Conservation (phyloP, 2,797 vertebrate genomes). For the Hephaestus fuliginosus region DNA sequence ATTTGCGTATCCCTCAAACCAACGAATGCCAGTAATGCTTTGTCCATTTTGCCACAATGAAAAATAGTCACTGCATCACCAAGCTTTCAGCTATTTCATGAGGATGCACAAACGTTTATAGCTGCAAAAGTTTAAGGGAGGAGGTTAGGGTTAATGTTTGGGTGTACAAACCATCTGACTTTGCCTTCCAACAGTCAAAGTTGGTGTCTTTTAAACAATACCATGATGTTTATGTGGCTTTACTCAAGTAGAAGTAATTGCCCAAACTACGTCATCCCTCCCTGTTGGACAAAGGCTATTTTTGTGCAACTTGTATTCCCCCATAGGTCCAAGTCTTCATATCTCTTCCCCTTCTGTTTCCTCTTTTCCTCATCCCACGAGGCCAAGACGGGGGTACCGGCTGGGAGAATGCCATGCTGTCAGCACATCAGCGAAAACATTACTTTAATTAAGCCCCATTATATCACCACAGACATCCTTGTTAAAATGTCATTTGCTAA, state of each 20-base stretch:
- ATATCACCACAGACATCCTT: conserved; percentile 72
- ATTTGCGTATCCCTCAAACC: background rate
- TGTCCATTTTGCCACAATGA: background rate
- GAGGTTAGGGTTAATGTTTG: background rate
- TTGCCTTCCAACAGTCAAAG: background rate
- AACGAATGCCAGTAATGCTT: background rate
- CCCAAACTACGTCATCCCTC: background rate
- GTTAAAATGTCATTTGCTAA: conserved; percentile 80
- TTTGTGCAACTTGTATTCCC: conserved; percentile 1
- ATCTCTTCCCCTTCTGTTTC: conserved; percentile 29
- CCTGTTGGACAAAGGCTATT: conserved; percentile 14
- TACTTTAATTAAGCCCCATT: conserved; percentile 74
- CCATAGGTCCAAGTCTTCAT: conserved; percentile 17
- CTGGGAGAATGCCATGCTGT: conserved; percentile 67
- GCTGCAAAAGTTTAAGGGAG: background rate
- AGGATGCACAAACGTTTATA: conserved; percentile 6
- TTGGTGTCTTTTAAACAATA: background rate
- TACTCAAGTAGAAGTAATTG: background rate
- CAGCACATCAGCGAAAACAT: conserved; percentile 64
- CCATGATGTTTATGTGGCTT: background rate
- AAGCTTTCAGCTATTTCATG: conserved; percentile 3
- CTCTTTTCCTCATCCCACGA: conserved; percentile 32
- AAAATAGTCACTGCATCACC: conserved; percentile 7
- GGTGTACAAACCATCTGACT: background rate
- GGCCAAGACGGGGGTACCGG: conserved; percentile 42